Percentiles rank a stretch among this genome's conserved stretches.
phyloP scores from a whole-genome alignment of 2,888 invertebrate genomes.

The Troides helena region DNA sequence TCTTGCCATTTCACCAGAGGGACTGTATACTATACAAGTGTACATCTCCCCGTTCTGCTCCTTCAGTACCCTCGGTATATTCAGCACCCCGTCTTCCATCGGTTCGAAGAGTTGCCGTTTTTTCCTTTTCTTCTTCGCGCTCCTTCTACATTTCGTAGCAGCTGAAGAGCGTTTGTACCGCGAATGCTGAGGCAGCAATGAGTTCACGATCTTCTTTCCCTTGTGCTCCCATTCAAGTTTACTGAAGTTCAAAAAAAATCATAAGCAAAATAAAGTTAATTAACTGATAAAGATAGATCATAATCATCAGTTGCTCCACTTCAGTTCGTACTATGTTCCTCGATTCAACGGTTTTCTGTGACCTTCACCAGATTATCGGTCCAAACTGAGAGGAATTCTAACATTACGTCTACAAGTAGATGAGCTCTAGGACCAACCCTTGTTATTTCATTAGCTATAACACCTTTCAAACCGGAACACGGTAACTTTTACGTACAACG shows the following conservation, averaged over 20 bases:
- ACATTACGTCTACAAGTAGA: too few relatives aligned
- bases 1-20: slow-evolving; percentile 87
- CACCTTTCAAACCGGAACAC: too few relatives aligned
- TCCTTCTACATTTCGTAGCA: slow-evolving; percentile 35
- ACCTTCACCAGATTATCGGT: too few relatives aligned
- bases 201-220: slow-evolving; percentile 63
- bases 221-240: slow-evolving; percentile 76
- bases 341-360: too few relatives aligned
- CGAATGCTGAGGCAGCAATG: slow-evolving; percentile 57
- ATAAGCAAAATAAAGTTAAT: too few relatives aligned
- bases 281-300: too few relatives aligned
- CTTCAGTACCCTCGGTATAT: slow-evolving; percentile 81
- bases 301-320: too few relatives aligned
- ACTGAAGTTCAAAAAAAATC: slow-evolving; percentile 36
- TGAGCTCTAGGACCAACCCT: too few relatives aligned
- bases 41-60: slow-evolving; percentile 87
- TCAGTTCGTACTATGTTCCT: too few relatives aligned
- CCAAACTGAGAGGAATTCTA: too few relatives aligned
- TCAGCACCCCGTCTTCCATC: slow-evolving; percentile 78
- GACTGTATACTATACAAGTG: slow-evolving; percentile 89
- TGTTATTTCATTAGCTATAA: too few relatives aligned
- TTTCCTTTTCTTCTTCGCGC: slow-evolving; percentile 48
- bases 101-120: slow-evolving; percentile 63
- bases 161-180: slow-evolving; percentile 59
- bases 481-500: too few relatives aligned